Evolutionary conservation across 2,797 vertebrate species (phyloP).

Genomic region (Liparis tanakae): DNA sequence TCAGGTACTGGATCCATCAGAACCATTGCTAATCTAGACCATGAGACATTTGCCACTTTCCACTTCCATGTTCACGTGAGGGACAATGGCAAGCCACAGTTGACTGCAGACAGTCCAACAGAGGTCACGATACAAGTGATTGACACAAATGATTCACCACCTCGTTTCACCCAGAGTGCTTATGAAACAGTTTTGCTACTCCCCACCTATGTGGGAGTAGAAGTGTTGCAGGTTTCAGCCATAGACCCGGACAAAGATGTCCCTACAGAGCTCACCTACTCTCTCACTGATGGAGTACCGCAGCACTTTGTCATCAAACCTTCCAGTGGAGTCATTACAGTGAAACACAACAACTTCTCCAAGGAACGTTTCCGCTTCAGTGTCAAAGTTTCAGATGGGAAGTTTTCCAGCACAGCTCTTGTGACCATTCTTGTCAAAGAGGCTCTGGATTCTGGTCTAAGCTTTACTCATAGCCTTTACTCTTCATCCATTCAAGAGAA

Average conservation of each 20-base stretch:
- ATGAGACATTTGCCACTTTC: slow-evolving; percentile 90
- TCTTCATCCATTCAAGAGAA: slow-evolving; percentile 93
- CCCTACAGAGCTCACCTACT: slow-evolving; percentile 89
- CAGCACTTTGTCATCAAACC: slow-evolving; percentile 92
- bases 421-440: slow-evolving; percentile 91
- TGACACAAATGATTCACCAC: slow-evolving; percentile 96
- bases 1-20: slow-evolving; percentile 95
- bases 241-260: slow-evolving; percentile 91
- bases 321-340: slow-evolving; percentile 87
- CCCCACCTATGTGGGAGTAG: slow-evolving; percentile 94
- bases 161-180: slow-evolving; percentile 88
- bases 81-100: slow-evolving; percentile 92
- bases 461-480: slow-evolving; percentile 91
- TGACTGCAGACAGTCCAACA: slow-evolving; percentile 92
- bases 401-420: slow-evolving; percentile 90
- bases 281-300: slow-evolving; percentile 88
- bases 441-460: slow-evolving; percentile 93
- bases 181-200: slow-evolving; percentile 93
- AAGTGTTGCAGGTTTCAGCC: slow-evolving; percentile 91
- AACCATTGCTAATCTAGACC: slow-evolving; percentile 93
- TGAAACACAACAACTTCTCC: slow-evolving; percentile 92
- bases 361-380: slow-evolving; percentile 93
- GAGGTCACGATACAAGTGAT: slow-evolving; percentile 93
- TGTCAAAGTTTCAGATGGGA: slow-evolving; percentile 93
- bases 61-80: slow-evolving; percentile 94